Evolutionary conservation across 2,113 vertebrate genomes (phyloP).

Genomic region (Ctenomys sociabilis): DNA sequence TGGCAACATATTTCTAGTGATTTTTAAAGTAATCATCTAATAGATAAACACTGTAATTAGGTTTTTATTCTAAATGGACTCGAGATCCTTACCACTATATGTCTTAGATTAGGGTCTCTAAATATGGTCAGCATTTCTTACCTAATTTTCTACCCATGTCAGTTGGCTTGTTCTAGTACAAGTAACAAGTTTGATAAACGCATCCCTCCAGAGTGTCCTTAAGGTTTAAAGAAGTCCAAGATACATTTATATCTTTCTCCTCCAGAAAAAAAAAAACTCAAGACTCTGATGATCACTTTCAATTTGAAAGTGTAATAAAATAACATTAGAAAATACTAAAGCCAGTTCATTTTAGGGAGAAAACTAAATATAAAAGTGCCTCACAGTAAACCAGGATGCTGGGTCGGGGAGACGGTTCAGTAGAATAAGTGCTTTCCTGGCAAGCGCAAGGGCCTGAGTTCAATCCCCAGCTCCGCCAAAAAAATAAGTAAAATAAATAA

Average conservation of each 20-base stretch:
- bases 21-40: constrained; percentile 43
- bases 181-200: neutral
- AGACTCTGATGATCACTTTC: constrained; percentile 15
- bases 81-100: neutral
- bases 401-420: neutral
- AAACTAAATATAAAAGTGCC: neutral
- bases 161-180: neutral
- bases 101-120: neutral
- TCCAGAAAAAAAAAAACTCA: neutral
- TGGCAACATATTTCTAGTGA: constrained; percentile 12
- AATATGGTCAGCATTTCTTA: neutral
- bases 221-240: constrained; percentile 42
- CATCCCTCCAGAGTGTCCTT: neutral
- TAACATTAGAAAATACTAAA: constrained; percentile 41
- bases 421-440: too few species aligned
- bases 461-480: too few species aligned
- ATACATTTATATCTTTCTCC: neutral
- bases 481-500: neutral
- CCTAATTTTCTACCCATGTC: neutral
- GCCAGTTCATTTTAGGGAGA: neutral
- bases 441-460: too few species aligned
- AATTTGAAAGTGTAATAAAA: constrained; percentile 30
- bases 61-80: constrained; percentile 46
- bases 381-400: neutral
- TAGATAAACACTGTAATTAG: neutral